phyloP scores from a whole-genome alignment of 2,113 vertebrate genomes.

The Jaculus jaculus region DNA sequence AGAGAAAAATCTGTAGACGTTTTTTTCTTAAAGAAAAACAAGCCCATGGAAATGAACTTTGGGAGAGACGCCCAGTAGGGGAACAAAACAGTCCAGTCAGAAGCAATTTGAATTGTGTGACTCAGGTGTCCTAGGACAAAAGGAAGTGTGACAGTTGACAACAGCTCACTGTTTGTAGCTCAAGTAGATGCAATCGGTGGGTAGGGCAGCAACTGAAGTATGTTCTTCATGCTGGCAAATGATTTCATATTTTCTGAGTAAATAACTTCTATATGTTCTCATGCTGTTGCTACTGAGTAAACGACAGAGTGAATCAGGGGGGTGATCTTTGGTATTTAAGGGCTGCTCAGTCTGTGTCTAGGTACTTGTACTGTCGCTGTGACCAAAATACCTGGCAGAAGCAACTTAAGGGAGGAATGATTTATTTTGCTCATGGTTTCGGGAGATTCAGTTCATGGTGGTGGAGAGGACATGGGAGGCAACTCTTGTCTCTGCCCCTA shows the following conservation, averaged over 20 bases:
- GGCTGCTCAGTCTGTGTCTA: too few species aligned
- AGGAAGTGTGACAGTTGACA: background rate
- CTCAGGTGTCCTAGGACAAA: background rate
- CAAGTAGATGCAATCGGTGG: background rate
- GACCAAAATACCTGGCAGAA: too few species aligned
- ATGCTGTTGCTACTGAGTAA: too few species aligned
- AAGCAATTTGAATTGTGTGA: background rate
- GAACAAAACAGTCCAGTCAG: slow-evolving; percentile 31
- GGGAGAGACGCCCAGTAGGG: slow-evolving; percentile 50
- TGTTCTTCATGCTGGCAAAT: background rate
- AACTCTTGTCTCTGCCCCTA: too few species aligned
- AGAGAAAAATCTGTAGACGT: slow-evolving; percentile 66
- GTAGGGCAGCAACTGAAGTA: background rate
- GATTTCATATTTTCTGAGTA: too few species aligned
- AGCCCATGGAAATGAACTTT: slow-evolving; percentile 61
- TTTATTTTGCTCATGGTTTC: too few species aligned
- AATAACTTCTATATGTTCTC: too few species aligned
- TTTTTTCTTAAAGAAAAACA: slow-evolving; percentile 69
- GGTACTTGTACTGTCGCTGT: too few species aligned
- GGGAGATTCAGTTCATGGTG: background rate
- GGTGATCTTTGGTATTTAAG: too few species aligned
- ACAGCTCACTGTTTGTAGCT: rapidly evolving
- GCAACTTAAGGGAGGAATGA: too few species aligned
- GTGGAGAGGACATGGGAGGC: too few species aligned
- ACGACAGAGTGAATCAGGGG: too few species aligned